phyloP scores from a whole-genome alignment of 2,888 invertebrate genomes.

The Smittia aterrima region DNA sequence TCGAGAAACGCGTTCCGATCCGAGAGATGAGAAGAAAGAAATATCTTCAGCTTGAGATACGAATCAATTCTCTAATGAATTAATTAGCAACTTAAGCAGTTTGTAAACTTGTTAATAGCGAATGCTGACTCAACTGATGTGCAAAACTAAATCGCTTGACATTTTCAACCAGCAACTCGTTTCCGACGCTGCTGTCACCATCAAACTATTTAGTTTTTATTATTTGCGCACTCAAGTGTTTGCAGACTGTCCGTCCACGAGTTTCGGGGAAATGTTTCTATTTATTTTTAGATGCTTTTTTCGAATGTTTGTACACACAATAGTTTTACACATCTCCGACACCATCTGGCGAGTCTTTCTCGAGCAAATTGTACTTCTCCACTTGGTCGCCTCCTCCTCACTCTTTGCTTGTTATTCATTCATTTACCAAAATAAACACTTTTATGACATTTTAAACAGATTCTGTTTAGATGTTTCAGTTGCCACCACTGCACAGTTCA shows the following conservation, averaged over 20 bases:
- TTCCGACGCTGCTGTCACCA: no score
- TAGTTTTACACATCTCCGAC: no score
- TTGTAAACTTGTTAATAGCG: slow-evolving; percentile 31
- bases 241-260: no score
- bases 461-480: not conserved
- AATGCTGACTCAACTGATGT: not conserved
- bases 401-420: slow-evolving; percentile 16
- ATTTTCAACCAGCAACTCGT: not conserved
- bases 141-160: slow-evolving; percentile 1
- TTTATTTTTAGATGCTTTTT: no score
- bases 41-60: not conserved
- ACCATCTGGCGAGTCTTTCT: no score
- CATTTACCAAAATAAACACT: slow-evolving; percentile 40
- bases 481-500: not conserved
- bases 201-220: no score
- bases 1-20: no score
- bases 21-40: no score
- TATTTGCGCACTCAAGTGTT: no score
- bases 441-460: slow-evolving; percentile 34
- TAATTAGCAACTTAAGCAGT: slow-evolving; percentile 33
- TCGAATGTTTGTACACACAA: no score
- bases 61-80: slow-evolving; percentile 32
- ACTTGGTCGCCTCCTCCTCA: not conserved
- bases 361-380: no score
- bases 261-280: no score